Evolutionary conservation across 2,797 vertebrate species (phyloP), one percentile per base, ranked within the genome.

Genomic region (Columba guinea): DNA sequence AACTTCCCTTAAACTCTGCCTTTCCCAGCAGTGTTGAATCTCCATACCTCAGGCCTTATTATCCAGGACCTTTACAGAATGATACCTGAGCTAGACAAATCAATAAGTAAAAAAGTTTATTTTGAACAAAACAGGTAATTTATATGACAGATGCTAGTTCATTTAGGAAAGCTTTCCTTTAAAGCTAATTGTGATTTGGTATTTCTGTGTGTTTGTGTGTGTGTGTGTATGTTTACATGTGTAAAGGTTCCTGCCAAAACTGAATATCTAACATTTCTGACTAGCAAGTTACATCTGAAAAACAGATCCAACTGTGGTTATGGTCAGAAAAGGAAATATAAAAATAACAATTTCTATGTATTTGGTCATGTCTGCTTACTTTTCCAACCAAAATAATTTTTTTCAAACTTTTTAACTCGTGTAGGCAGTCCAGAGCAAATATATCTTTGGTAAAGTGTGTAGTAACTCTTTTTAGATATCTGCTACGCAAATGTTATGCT

Each of bases 321-420:
- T 87, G 83, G 73, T 96, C 67, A 96, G 80, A 94, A 96, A 94
- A 93, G 3, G 56, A 32, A 93, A 84, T 41, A 86, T 37, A 94
- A 94, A 93, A 94, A 91, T 90, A 97, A 39, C 14, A 82, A 46
- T 70, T 95, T 91, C 55, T 59, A 67, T 41, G 83, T 92, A 83
- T 94, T 97, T 94, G 90, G 93, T 97, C 94, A 94, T 91, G 95
- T 96, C 96, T 96, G 85, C 80, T 94, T 93, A 67, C 70, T 94
- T 96, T 94, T 96, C 95, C 95, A 97, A 97, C 46, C 83, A 96
- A 96, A 96, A 96, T 93, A 97, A 56, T 4, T 48, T 84, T 93
- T 48, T 95, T 56, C 22, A 71, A 86, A 82, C 30, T 51, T 76
- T 91, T 94, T 93, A 62, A 69, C 22, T 80, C 63, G 10, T 88